Evolutionary conservation across 2,797 vertebrate genomes (phyloP).

Genomic region (Rhabdomys pumilio): DNA sequence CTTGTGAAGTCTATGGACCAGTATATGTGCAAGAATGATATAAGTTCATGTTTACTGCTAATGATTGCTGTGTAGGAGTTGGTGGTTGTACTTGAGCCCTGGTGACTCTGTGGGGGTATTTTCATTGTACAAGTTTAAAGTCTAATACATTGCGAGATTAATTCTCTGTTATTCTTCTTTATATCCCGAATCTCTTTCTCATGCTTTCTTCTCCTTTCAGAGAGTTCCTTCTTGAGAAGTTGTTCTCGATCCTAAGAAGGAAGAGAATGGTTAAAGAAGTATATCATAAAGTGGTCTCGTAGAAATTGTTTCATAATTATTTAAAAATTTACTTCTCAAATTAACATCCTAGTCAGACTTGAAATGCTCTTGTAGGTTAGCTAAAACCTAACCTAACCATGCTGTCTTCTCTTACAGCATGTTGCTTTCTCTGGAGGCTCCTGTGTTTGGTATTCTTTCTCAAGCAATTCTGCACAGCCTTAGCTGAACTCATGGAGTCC

Average conservation of each 20-base stretch:
- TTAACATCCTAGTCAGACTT: neutral
- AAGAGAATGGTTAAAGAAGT: neutral
- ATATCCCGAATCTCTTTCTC: neutral
- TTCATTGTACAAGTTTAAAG: neutral
- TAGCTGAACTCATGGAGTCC: neutral
- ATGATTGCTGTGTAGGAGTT: no score
- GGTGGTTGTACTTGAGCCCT: neutral
- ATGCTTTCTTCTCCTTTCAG: neutral
- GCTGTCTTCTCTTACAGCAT: neutral
- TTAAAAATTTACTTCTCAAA: neutral
- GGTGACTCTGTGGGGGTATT: neutral
- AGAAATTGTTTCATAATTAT: neutral
- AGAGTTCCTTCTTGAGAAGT: neutral
- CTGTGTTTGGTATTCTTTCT: neutral
- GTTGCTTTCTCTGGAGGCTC: neutral
- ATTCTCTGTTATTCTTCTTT: neutral
- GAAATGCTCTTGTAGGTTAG: neutral
- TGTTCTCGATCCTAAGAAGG: neutral
- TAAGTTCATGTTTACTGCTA: neutral
- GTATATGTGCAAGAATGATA: neutral
- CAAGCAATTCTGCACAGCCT: neutral
- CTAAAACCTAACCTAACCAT: neutral
- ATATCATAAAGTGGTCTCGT: neutral
- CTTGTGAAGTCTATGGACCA: neutral
- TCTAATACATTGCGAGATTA: neutral